Conservation (phyloP, 2,113 vertebrate genomes). For the Ceratotherium simum region DNA sequence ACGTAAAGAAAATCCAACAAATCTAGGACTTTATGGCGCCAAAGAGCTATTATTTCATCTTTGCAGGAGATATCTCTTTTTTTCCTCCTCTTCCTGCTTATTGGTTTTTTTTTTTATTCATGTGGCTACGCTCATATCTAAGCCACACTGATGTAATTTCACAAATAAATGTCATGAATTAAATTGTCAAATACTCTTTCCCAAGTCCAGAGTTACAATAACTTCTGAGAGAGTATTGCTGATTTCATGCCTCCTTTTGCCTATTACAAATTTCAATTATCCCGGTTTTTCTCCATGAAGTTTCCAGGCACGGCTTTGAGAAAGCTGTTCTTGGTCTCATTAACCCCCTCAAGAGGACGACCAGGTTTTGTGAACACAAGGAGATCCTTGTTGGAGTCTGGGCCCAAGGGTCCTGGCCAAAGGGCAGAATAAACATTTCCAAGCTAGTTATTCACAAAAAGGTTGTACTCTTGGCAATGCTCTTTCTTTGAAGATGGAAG, state of each 20-base stretch:
- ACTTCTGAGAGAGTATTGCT: background rate
- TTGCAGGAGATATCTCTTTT: background rate
- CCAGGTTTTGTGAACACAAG: background rate
- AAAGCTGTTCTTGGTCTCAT: slow-evolving; percentile 29
- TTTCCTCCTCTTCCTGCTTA: background rate
- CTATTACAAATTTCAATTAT: background rate
- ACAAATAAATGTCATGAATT: slow-evolving; percentile 7
- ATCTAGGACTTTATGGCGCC: background rate
- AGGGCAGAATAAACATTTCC: background rate
- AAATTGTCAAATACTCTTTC: background rate
- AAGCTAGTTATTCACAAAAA: background rate
- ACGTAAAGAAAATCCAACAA: background rate
- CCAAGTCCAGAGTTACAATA: background rate
- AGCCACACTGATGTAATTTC: slow-evolving; percentile 40
- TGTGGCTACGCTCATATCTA: background rate
- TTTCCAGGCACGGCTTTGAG: slow-evolving; percentile 28
- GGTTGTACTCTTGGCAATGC: background rate
- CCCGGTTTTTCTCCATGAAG: background rate
- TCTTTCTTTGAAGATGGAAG: background rate
- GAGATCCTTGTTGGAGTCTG: background rate
- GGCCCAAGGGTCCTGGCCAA: background rate
- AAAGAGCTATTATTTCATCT: background rate
- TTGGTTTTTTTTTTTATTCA: slow-evolving; percentile 41
- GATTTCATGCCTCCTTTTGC: slow-evolving; percentile 16
- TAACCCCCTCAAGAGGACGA: background rate